A percentile compares a stretch with the other conserved stretches of the same genome.
phyloP scores from a whole-genome alignment of 2,888 invertebrate genomes.

The Temnothorax rugatulus region DNA sequence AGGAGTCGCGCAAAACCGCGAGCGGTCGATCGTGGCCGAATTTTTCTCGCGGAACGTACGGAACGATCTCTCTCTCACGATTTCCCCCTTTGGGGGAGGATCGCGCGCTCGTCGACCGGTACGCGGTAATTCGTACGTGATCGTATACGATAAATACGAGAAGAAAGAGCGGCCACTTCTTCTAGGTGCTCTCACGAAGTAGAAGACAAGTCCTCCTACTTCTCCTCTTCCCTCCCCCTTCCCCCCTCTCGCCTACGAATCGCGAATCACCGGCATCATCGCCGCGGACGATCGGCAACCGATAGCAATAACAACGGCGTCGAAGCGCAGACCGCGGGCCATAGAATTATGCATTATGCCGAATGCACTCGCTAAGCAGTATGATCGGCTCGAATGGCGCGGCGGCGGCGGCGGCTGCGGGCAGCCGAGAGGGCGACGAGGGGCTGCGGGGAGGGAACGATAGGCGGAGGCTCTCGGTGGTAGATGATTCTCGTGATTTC shows the following conservation, averaged over 20 bases:
- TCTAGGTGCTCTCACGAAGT: constrained; percentile 49
- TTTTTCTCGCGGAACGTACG: constrained; percentile 37
- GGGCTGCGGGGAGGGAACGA: constrained; percentile 26
- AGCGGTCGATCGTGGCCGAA: constrained; percentile 50
- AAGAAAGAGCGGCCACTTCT: constrained; percentile 31
- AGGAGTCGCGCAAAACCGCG: constrained; percentile 38
- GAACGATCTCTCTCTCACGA: constrained; percentile 55
- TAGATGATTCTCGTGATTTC: constrained; percentile 78
- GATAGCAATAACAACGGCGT: constrained; percentile 48
- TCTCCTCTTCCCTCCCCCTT: neutral
- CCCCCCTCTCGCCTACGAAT: neutral
- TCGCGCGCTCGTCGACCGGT: constrained; percentile 31
- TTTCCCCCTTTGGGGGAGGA: constrained; percentile 32
- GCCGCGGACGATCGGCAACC: constrained; percentile 40
- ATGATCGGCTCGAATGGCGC: constrained; percentile 72
- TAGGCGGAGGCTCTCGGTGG: constrained; percentile 53
- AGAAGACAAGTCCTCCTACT: constrained; percentile 24
- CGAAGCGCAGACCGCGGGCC: constrained; percentile 61
- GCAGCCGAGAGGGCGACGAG: neutral
- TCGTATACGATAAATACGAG: constrained; percentile 50
- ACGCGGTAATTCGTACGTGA: constrained; percentile 38
- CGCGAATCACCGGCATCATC: constrained; percentile 46
- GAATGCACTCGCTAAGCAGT: constrained; percentile 79
- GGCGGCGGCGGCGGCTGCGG: constrained; percentile 15
- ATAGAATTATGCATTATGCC: constrained; percentile 75